Evolutionary conservation across 2,888 invertebrate species (phyloP).

Genomic region (Eulithis prunata): DNA sequence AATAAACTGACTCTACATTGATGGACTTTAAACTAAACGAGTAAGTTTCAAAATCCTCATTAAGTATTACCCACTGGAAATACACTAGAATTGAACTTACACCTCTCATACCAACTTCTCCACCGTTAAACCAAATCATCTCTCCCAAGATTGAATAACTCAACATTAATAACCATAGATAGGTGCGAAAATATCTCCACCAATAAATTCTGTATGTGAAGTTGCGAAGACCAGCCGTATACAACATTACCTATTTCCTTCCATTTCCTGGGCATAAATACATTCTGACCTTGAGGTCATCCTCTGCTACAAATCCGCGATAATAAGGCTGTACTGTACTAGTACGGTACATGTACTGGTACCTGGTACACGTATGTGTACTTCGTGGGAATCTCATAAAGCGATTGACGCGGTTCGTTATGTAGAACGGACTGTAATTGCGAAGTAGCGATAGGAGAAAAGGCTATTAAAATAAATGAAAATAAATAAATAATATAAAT

Average conservation of each 20-base stretch:
- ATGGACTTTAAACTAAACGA: too few relatives aligned
- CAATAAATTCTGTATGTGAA: slow-evolving; percentile 25
- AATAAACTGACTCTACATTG: too few relatives aligned
- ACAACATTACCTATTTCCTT: slow-evolving; percentile 32
- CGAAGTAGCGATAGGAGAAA: slow-evolving; percentile 51
- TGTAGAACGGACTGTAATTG: slow-evolving; percentile 64
- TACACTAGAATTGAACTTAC: background rate
- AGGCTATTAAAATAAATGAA: slow-evolving; percentile 9
- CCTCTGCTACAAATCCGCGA: slow-evolving; percentile 41
- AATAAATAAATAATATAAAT: too few relatives aligned
- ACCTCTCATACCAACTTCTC: background rate
- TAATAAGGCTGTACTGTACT: slow-evolving; percentile 29
- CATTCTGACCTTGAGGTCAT: slow-evolving; percentile 37
- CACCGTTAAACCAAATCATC: background rate
- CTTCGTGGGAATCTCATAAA: slow-evolving; percentile 61
- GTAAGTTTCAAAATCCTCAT: too few relatives aligned
- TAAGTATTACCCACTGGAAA: too few relatives aligned
- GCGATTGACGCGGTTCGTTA: slow-evolving; percentile 64
- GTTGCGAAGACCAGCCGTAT: slow-evolving; percentile 23
- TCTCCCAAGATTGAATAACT: slow-evolving; percentile 31
- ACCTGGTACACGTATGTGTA: slow-evolving; percentile 19
- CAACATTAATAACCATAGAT: slow-evolving; percentile 36
- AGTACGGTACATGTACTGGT: slow-evolving; percentile 16
- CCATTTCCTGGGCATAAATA: slow-evolving; percentile 34
- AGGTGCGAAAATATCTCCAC: slow-evolving; percentile 32